Percentiles rank a stretch among this genome's conserved stretches.
Conservation (phyloP, 2,113 vertebrate genomes). For the Engraulis encrasicolus region DNA sequence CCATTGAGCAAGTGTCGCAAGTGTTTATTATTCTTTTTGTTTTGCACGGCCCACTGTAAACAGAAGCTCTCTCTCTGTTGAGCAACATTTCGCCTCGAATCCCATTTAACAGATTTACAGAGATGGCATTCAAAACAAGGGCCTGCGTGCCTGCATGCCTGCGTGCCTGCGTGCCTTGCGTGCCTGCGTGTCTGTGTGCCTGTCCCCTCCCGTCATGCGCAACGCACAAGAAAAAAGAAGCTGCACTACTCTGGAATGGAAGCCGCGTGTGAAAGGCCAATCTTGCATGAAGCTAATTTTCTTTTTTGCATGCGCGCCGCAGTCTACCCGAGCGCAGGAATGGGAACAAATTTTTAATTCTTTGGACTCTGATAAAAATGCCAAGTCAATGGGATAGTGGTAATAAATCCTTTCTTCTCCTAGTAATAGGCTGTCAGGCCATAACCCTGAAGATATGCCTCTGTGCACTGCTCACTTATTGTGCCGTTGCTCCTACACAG, state of each 20-base stretch:
- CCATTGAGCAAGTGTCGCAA: conserved; percentile 43
- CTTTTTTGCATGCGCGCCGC: conserved; percentile 12
- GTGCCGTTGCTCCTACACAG: too few species aligned
- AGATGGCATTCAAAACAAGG: conserved; percentile 44
- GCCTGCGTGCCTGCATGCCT: conserved; percentile 28
- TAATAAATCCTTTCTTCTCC: conserved; percentile 18
- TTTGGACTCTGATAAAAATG: background rate
- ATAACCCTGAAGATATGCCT: conserved; percentile 6
- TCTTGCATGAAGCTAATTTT: conserved; percentile 31
- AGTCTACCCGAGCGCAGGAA: conserved; percentile 26
- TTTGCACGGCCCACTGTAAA: conserved; percentile 48
- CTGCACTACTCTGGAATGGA: conserved; percentile 10
- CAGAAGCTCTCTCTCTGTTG: conserved; percentile 50
- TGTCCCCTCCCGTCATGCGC: too few species aligned
- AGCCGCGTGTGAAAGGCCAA: conserved; percentile 5
- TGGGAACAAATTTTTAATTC: conserved; percentile 19
- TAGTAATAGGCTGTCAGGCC: conserved; percentile 17
- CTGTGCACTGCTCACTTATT: conserved; percentile 4
- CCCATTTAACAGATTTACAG: conserved; percentile 47
- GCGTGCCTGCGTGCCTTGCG: too few species aligned
- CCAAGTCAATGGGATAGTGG: conserved; percentile 29
- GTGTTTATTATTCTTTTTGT: too few species aligned
- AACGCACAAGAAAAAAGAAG: too few species aligned
- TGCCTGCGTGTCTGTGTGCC: too few species aligned
- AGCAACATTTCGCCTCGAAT: conserved; percentile 41